These are phyloP conservation scores for Ambastaia sidthimunki DNA, from an alignment of 2,797 vertebrate genomes.

Conservation along the genomic window DNA sequence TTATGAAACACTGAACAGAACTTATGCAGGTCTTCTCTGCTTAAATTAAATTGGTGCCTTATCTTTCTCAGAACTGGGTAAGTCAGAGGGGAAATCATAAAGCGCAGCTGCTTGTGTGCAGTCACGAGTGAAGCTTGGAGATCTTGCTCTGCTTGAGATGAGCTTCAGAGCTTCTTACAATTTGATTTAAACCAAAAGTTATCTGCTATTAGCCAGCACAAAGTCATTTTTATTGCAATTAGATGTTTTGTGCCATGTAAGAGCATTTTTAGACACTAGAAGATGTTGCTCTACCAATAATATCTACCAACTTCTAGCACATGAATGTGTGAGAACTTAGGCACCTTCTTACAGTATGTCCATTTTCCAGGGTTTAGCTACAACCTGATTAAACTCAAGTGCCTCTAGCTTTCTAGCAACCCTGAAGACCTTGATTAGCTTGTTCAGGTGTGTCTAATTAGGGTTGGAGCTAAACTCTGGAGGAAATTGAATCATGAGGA, in stretches of 20 bases:
- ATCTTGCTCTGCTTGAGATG: conserved; percentile 8
- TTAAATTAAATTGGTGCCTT: conserved; percentile 24
- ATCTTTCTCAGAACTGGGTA: neutral
- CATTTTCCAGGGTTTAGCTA: no score
- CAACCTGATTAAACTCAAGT: no score
- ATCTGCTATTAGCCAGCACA: neutral
- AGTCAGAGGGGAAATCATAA: conserved; percentile 37
- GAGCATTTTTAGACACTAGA: neutral
- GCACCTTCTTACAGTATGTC: neutral
- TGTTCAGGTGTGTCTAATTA: no score
- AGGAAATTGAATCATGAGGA: no score
- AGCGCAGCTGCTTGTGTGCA: conserved; percentile 23
- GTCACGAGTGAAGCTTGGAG: conserved; percentile 20
- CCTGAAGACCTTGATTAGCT: no score
- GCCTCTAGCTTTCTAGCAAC: no score
- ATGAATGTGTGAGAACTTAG: neutral
- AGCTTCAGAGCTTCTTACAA: conserved; percentile 6
- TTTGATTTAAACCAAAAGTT: conserved; percentile 1
- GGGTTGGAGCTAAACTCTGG: no score
- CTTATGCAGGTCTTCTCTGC: neutral
- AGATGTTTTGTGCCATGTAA: conserved; percentile 13
- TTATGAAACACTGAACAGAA: neutral
- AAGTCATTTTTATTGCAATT: neutral
- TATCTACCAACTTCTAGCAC: neutral
- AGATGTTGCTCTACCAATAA: conserved; percentile 2